Percentiles rank a stretch among this genome's conserved stretches.
phyloP scores from a whole-genome alignment of 2,797 vertebrate species.

The Pangasius macronema region DNA sequence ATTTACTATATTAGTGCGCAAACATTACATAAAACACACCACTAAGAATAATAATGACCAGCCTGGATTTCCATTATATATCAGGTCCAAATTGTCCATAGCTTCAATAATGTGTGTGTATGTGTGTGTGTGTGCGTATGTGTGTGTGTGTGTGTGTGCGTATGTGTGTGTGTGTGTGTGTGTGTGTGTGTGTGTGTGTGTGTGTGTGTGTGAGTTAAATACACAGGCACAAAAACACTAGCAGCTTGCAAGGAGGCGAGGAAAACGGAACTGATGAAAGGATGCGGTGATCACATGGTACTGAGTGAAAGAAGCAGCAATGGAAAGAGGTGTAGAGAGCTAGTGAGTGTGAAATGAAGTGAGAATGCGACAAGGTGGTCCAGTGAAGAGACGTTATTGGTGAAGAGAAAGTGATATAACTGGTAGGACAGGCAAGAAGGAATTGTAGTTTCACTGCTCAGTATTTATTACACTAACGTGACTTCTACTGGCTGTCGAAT shows the following conservation, averaged over 20 bases:
- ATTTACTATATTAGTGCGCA: neutral
- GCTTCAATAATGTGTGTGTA: neutral
- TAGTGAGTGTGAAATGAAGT: conserved; percentile 8
- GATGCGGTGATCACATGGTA: conserved; percentile 11
- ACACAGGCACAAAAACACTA: conserved; percentile 28
- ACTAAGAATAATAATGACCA: conserved; percentile 1
- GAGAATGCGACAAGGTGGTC: conserved; percentile 2
- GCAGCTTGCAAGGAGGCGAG: conserved; percentile 40
- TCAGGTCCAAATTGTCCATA: neutral
- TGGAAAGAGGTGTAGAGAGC: conserved; percentile 7
- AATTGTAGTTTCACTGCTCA: neutral
- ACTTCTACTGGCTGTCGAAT: neutral
- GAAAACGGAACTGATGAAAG: conserved; percentile 17
- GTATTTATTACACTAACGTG: neutral
- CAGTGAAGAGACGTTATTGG: neutral
- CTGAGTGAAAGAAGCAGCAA: conserved; percentile 3
- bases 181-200: neutral
- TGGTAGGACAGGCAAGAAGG: neutral
- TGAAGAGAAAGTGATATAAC: neutral
- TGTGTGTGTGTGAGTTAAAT: conserved; percentile 2
- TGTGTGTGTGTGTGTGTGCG: conserved; percentile 11
- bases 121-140: neutral
- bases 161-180: conserved; percentile 15
- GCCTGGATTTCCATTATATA: conserved; percentile 11
- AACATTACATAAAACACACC: conserved; percentile 8